Evolutionary conservation across 2,797 vertebrate genomes (phyloP).

Genomic region (Brachyalestes nurse): DNA sequence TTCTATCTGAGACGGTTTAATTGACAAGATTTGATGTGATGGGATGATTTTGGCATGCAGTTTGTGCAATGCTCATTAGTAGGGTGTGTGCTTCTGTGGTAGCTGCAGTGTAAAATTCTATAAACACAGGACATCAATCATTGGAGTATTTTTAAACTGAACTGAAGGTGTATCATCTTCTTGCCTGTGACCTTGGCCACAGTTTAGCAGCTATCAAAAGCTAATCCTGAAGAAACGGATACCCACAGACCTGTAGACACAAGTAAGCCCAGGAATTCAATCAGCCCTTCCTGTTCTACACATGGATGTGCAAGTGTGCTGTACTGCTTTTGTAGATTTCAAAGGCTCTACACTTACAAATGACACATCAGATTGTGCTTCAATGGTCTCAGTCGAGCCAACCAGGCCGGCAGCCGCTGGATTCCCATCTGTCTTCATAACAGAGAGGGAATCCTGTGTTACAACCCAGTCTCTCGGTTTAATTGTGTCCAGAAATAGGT

Average conservation of each 20-base stretch:
- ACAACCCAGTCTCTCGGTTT: conserved; percentile 8
- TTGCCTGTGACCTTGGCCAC: neutral
- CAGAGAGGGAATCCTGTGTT: neutral
- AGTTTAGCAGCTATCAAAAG: neutral
- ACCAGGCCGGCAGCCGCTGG: neutral
- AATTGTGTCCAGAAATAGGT: conserved; percentile 17
- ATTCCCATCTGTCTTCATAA: neutral
- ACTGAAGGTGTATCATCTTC: neutral
- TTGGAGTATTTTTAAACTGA: neutral
- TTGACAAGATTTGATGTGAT: too few species aligned
- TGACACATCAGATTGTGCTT: neutral
- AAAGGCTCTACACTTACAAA: neutral
- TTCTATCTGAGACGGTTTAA: too few species aligned
- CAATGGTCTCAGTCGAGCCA: neutral
- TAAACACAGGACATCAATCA: neutral
- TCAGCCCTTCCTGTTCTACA: neutral
- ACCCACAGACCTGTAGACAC: neutral
- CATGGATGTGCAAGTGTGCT: neutral
- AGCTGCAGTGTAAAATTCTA: neutral
- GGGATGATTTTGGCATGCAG: too few species aligned
- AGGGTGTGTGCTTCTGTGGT: too few species aligned
- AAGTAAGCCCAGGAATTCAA: neutral
- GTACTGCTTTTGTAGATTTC: neutral
- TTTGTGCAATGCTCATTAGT: too few species aligned
- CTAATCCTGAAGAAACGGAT: neutral